Evolutionary conservation across 1,140 invertebrate genomes (phyloP), one percentile per base, ranked within the genome.

Genomic region (Gryllus bimaculatus): DNA sequence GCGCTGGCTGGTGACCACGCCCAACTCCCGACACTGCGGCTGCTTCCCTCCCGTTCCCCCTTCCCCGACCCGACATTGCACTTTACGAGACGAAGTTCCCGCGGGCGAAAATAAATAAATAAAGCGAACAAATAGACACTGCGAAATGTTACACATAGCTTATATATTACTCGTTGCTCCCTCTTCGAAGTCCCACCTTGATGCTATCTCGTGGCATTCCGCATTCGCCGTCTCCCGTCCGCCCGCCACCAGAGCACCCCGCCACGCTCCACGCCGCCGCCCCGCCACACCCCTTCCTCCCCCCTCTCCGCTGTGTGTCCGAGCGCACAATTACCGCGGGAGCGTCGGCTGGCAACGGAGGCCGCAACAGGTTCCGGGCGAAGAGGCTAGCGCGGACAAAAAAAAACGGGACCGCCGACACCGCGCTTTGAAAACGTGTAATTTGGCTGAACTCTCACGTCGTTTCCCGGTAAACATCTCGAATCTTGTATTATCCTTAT

Each of bases 61-160:
- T 39, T 39, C 26, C 26, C 5, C 26, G 26, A 1, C 26, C 26
- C 26, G 26, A 39, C 26, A 7, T 66, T 18, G 54, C 54, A 66
- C 54, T 66, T 66, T 66, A 66, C 18, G 54, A 66, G 54, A 66
- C 54, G 54, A 66, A 66, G 54, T 13, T 66, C 10, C 54, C 54
- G 54, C 10, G 54, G 54, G 54, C 26, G 54, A 66, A 66, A 66
- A 66, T 66, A 66, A 66, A 66, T 66, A 66, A 66, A 66, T 66
- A 66, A 66, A 66, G 18, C 54, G 54, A 13, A 66, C 54, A 66
- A 66, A 66, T 66, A 18, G 54, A 66, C 54, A 18, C 18, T 66
- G 54, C 54, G 54, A 66, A 66, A 66, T 66, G 54, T 66, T 66
- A 66, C 54, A 66, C 54, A 66, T 66, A 66, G 54, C 26, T 66